Base-by-base conservation (phyloP, 92 coral and sea anemone genomes). In the Porites cylindrica region DNA sequence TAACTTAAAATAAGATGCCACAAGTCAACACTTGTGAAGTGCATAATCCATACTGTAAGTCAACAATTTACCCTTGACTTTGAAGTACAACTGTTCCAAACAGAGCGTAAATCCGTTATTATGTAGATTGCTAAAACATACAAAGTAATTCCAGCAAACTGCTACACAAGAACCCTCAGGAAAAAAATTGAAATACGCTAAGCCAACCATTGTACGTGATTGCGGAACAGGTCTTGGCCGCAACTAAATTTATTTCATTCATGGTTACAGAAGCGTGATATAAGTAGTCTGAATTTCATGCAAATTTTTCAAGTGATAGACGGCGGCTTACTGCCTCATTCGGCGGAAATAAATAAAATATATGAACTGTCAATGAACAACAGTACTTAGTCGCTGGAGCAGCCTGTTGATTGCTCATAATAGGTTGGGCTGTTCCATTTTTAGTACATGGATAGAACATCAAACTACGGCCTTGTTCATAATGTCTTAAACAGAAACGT, bases 231-330 rank as follows among this genome's bases (percentile, higher is more conserved):
- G 52, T 75, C 62, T 7, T 83, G 78, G 29, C 80, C 72, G 74
- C 81, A 47, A 58, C 80, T 50, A 61, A 65, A 62, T 83, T 83
- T 83, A 83, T 83, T 73, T 61, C 74, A 62, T 64, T 83, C 72
- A 53, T 83, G 81, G 65, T 83, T 63, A 83, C 80, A 83, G 66
- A 14, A 83, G 74, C 87, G 79, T 85, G 89, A 85, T 85, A 85
- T 85, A 20, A 77, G 56, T 77, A 87, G 94, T 91, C 94, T 91
- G 85, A 89, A 66, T 67, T 85, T 87, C 85, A 91, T 91, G 94
- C 86, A 86, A 91, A 91, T 91, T 88, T 87, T 63, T 62, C 29
- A 24, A 51, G 73, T 62, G 65, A 68, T 62, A 50, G 87, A 83
- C 87, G 80, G 80, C 87, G 87, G 87, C 80, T 74, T 63, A 52